Base-by-base conservation (phyloP, 2,797 vertebrate species). In the Brotula barbata region DNA sequence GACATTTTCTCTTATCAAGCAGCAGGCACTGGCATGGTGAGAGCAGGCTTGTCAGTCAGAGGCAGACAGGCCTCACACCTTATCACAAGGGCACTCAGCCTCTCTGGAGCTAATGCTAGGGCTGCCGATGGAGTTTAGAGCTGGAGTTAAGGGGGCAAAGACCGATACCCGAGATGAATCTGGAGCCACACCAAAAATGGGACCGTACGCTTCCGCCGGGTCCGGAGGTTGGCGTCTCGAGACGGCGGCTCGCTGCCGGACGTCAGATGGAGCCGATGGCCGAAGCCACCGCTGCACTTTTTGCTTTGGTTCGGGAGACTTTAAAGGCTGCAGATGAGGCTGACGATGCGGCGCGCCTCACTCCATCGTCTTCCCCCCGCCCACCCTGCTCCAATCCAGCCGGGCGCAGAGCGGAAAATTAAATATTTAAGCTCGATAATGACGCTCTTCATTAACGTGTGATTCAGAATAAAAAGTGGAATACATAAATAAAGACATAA, bases 1-100 rank as follows among this genome's bases (percentile, higher is more conserved):
- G 91, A 91, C 89, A 92, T 91, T 91, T 92, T 80, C 90, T 86
- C 88, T 92, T 93, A 93, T 93, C 91, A 77, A 89, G 90, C 87
- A 86, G 80, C 85, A 89, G 89, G 87, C 90, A 90, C 82, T 83
- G 89, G 84, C 77, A 74, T 77, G 87, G 87, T 74, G 85, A 89
- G 89, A 89, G 88, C 80, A 79, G 83, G 84, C 86, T 90, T 91
- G 91, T 92, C 92, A 91, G 87, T 91, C 87, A 91, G 85, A 85
- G 78, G 86, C 85, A 90, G 90, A 91, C 89, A 88, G 87, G 89
- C 85, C 87, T 88, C 85, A 82, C 88, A 86, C 90, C 91, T 93
- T 91, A 92, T 92, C 90, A 87, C 85, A 80, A 78, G 82, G 75
- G 73, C 82, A 88, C 87, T 87, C 87, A 78, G 87, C 80, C 86